Percentiles rank a stretch among this genome's conserved stretches.
phyloP scores from a whole-genome alignment of 2,797 vertebrate genomes.

The Malacoraja senta region DNA sequence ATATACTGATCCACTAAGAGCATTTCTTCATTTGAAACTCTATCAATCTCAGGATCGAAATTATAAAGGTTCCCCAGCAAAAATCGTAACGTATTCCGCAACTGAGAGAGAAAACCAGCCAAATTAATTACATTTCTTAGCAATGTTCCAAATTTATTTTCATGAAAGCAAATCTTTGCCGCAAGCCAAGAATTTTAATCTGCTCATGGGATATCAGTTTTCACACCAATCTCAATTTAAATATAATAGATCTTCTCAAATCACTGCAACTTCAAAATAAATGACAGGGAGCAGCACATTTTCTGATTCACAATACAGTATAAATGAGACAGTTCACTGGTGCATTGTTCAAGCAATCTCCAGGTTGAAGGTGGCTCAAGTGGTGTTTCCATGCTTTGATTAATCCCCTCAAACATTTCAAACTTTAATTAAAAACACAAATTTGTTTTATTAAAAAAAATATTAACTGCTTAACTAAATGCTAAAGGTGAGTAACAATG shows the following conservation, averaged over 20 bases:
- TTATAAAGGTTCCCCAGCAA: slow-evolving; percentile 78
- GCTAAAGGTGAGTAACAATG: too few species aligned
- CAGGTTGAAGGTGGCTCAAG: too few species aligned
- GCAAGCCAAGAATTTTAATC: neutral
- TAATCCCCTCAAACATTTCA: neutral
- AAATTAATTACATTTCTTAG: neutral
- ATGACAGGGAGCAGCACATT: neutral
- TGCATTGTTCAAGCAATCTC: neutral
- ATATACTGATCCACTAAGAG: slow-evolving; percentile 89
- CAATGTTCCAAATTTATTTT: neutral
- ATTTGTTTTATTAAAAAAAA: neutral
- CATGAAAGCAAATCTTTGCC: neutral
- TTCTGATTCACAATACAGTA: neutral
- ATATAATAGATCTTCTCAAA: neutral
- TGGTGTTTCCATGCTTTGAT: neutral
- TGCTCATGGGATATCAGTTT: neutral
- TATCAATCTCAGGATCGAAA: slow-evolving; percentile 72
- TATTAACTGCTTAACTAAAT: neutral
- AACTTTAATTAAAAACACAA: neutral
- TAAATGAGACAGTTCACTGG: neutral
- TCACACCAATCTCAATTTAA: neutral
- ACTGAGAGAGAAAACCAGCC: slow-evolving; percentile 51
- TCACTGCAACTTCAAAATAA: neutral
- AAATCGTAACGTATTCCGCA: slow-evolving; percentile 85
- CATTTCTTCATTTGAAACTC: slow-evolving; percentile 75